Evolutionary conservation across 2,888 invertebrate genomes (phyloP).

Genomic region (Napeogenes inachia): DNA sequence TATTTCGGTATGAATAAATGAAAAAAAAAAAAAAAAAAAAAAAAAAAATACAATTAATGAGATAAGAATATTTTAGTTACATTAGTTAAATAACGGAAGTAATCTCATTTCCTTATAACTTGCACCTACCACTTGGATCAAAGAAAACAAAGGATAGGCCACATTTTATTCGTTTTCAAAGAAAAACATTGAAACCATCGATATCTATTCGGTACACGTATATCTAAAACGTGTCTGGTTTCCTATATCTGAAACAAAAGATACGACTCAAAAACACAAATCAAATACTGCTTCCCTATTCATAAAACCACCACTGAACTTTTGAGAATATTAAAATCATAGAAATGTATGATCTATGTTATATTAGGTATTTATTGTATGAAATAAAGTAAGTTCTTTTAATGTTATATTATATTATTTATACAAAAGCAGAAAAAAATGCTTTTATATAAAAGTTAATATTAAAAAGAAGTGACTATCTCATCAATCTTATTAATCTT

Average conservation of each 20-base stretch:
- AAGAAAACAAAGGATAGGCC: constrained; percentile 43
- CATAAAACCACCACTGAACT: constrained; percentile 29
- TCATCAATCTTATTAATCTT: too few species aligned
- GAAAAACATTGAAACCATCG: constrained; percentile 62
- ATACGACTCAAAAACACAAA: constrained; percentile 65
- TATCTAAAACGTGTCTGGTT: constrained; percentile 57
- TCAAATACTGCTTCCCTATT: constrained; percentile 47
- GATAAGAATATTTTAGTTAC: too few species aligned
- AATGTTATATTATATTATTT: too few species aligned
- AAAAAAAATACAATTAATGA: too few species aligned
- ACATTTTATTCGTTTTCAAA: constrained; percentile 51
- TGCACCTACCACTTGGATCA: constrained; percentile 30
- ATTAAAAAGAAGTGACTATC: too few species aligned
- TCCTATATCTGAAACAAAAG: constrained; percentile 68
- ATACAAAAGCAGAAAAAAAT: too few species aligned
- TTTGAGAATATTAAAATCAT: constrained; percentile 11
- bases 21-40: too few species aligned
- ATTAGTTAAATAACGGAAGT: too few species aligned
- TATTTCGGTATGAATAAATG: too few species aligned
- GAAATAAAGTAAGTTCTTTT: too few species aligned
- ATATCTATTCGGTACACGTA: constrained; percentile 61
- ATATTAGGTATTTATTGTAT: too few species aligned
- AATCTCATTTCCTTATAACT: neutral
- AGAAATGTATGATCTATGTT: neutral
- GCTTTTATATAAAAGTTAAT: too few species aligned